Conservation (phyloP, 1,140 invertebrate genomes). For the Bicyclus anynana region DNA sequence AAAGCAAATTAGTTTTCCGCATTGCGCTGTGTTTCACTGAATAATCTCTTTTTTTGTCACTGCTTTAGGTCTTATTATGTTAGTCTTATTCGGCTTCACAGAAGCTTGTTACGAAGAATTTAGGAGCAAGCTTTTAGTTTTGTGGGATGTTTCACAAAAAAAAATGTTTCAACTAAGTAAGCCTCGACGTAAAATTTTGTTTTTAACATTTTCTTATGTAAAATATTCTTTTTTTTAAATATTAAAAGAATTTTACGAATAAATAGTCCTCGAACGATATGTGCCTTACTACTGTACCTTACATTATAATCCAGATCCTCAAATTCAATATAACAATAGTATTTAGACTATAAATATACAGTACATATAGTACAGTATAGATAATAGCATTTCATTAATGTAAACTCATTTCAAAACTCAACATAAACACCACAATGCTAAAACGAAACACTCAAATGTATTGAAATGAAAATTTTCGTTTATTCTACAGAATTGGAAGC, state of each 20-base stretch:
- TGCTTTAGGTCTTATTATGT: slow-evolving; percentile 52
- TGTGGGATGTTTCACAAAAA: not conserved
- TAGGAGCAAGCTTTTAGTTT: not conserved
- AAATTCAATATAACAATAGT: no score
- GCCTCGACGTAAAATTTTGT: no score
- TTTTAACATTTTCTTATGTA: no score
- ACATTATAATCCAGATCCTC: no score
- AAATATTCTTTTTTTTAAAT: no score
- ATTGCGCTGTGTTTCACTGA: slow-evolving; percentile 46
- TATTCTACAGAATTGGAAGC: not conserved
- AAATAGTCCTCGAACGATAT: no score
- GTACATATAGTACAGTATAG: no score
- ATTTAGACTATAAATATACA: no score
- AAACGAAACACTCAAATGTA: not conserved
- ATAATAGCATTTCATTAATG: no score
- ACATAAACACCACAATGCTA: not conserved
- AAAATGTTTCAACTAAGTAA: not conserved
- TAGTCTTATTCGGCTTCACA: slow-evolving; percentile 35
- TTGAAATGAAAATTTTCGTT: slow-evolving; percentile 7
- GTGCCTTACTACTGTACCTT: no score
- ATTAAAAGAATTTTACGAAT: no score
- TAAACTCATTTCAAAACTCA: no score
- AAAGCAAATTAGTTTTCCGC: slow-evolving; percentile 45
- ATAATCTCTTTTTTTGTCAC: slow-evolving; percentile 53
- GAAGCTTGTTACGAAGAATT: slow-evolving; percentile 21